These are phyloP conservation scores for Platerodrilus igneus DNA, from an alignment of 2,888 invertebrate genomes.

Conservation along the genomic window DNA sequence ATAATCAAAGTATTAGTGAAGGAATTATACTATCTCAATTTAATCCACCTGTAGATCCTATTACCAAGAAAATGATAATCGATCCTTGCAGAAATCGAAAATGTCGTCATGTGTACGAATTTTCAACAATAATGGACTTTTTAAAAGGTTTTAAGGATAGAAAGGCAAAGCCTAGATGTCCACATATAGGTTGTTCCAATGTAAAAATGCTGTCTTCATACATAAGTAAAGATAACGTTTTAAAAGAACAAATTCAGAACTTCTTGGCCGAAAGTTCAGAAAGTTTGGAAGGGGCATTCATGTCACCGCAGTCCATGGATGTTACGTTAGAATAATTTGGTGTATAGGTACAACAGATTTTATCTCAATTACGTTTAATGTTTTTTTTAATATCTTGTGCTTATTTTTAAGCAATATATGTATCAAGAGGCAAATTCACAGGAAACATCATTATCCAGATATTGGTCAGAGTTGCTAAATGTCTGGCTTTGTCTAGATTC, in stretches of 20 bases:
- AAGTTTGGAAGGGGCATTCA: too few species aligned
- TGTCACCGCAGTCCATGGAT: too few species aligned
- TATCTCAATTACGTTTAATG: too few species aligned
- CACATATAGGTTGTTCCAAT: conserved; percentile 20
- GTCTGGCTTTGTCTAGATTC: too few species aligned
- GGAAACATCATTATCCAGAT: too few species aligned
- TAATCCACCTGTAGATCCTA: conserved; percentile 21
- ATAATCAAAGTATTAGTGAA: conserved; percentile 7
- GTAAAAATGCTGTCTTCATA: conserved; percentile 1
- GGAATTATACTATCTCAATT: conserved; percentile 16
- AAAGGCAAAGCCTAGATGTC: conserved; percentile 12
- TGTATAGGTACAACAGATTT: too few species aligned
- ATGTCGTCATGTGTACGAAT: conserved; percentile 20
- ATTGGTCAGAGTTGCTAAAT: too few species aligned
- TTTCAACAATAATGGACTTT: conserved; percentile 10
- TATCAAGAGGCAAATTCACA: too few species aligned
- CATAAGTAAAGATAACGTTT: conserved; percentile 15
- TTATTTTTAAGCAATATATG: too few species aligned
- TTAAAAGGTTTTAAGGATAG: conserved; percentile 12
- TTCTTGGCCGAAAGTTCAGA: conserved; percentile 14
- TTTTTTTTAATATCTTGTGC: too few species aligned
- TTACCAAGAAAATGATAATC: conserved; percentile 14
- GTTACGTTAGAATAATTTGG: too few species aligned
- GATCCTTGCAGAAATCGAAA: conserved; percentile 17
- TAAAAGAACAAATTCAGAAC: conserved; percentile 20